Percentiles rank a stretch among this genome's conserved stretches.
Evolutionary conservation across 2,888 invertebrate genomes (phyloP).

Genomic region (Drosophila infuscata): DNA sequence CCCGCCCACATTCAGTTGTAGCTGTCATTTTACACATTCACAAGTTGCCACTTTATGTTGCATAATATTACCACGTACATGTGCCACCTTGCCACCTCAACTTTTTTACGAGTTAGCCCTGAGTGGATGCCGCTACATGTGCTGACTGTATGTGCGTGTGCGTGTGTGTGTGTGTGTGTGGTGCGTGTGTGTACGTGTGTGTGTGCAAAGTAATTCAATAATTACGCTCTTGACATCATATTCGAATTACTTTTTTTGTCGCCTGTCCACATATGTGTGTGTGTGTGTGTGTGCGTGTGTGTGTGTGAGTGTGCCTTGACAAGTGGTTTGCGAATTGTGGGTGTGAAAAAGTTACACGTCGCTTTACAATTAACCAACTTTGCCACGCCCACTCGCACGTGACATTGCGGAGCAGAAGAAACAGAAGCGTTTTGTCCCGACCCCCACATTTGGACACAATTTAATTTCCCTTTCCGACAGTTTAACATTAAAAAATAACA

Average conservation of each 20-base stretch:
- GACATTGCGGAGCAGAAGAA: constrained; percentile 31
- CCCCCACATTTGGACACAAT: constrained; percentile 18
- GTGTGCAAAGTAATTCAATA: constrained; percentile 72
- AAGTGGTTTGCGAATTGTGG: constrained; percentile 45
- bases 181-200: constrained; percentile 25
- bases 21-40: constrained; percentile 79
- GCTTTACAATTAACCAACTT: constrained; percentile 62
- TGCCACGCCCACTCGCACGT: constrained; percentile 46
- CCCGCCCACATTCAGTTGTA: constrained; percentile 48
- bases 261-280: not conserved
- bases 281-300: constrained; percentile 14
- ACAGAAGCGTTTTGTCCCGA: not conserved
- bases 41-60: constrained; percentile 80
- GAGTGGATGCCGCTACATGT: constrained; percentile 24
- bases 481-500: not conserved
- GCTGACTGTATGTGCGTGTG: constrained; percentile 10
- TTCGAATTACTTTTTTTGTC: constrained; percentile 65
- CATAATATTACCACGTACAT: constrained; percentile 78
- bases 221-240: constrained; percentile 79
- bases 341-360: constrained; percentile 53
- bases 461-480: constrained; percentile 10
- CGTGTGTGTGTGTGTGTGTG: constrained; percentile 19
- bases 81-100: constrained; percentile 64
- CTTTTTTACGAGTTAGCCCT: constrained; percentile 55
- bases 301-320: constrained; percentile 25